Percentiles rank a stretch among this genome's conserved stretches.
These are phyloP conservation scores for Dipodomys ordii DNA, from an alignment of 2,113 vertebrate genomes.

Conservation along the genomic window DNA sequence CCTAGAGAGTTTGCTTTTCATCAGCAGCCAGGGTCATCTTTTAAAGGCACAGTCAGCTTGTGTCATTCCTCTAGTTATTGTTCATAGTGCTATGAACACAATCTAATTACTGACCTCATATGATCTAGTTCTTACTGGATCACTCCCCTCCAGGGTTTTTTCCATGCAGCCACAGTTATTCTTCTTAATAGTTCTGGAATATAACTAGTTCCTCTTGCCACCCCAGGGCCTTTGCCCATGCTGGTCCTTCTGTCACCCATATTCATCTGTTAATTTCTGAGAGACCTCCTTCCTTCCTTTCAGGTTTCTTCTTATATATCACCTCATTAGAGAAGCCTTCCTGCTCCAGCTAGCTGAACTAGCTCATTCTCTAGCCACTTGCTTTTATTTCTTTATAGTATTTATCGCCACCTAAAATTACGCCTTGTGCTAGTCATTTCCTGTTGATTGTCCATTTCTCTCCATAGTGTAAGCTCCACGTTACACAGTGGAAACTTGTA, in stretches of 20 bases:
- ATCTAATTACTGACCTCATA: background rate
- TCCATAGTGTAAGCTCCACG: background rate
- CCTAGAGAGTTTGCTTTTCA: background rate
- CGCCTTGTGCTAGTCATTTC: background rate
- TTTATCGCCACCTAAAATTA: background rate
- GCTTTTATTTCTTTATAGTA: background rate
- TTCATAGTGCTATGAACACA: background rate
- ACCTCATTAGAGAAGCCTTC: background rate
- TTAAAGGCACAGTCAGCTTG: slow-evolving; percentile 10
- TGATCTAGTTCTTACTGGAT: background rate
- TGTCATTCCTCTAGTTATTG: background rate
- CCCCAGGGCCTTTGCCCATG: background rate
- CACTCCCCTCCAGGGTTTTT: background rate
- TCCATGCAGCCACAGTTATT: background rate
- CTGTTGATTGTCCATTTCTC: slow-evolving; percentile 10
- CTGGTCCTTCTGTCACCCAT: background rate
- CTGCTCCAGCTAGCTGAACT: background rate
- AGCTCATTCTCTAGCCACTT: background rate
- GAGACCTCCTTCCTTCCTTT: background rate
- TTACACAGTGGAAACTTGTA: background rate
- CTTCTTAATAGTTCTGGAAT: background rate
- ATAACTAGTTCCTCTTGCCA: background rate
- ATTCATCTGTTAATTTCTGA: background rate
- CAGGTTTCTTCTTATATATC: background rate
- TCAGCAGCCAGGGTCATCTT: background rate